Conservation (phyloP, 2,888 invertebrate genomes). For the Cheilosia grossa region DNA sequence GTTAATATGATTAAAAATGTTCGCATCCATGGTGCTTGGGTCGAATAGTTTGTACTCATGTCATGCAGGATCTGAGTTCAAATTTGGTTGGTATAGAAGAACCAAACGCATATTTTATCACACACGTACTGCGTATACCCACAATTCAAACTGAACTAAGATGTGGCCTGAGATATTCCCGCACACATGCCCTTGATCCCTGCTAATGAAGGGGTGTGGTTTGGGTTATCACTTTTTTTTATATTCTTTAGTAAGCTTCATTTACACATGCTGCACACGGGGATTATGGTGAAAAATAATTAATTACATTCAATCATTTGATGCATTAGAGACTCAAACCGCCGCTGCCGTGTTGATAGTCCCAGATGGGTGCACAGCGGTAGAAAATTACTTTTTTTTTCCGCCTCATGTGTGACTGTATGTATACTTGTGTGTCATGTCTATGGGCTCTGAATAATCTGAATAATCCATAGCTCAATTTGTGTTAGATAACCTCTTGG, state of each 20-base stretch:
- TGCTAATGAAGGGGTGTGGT: slow-evolving; percentile 42
- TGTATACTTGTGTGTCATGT: neutral
- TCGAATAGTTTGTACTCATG: no score
- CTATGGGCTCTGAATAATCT: slow-evolving; percentile 31
- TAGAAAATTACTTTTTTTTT: slow-evolving; percentile 48
- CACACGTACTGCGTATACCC: neutral
- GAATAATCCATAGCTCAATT: slow-evolving; percentile 63
- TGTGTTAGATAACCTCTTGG: slow-evolving; percentile 9
- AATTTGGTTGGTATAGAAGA: neutral
- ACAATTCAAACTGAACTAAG: slow-evolving; percentile 54
- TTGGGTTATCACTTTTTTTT: slow-evolving; percentile 14
- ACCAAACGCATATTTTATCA: slow-evolving; percentile 1
- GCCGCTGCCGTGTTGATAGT: neutral
- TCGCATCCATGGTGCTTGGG: slow-evolving; percentile 20
- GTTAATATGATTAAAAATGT: slow-evolving; percentile 73
- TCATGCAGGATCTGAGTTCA: neutral
- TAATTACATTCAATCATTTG: slow-evolving; percentile 31
- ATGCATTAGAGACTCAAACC: slow-evolving; percentile 32
- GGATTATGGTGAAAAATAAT: slow-evolving; percentile 22
- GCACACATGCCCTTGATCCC: neutral
- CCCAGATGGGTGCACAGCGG: slow-evolving; percentile 14
- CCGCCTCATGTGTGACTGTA: neutral
- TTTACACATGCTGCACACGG: slow-evolving; percentile 1
- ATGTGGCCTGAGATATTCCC: slow-evolving; percentile 43
- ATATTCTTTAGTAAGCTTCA: neutral